Evolutionary conservation across 2,113 vertebrate genomes (phyloP).

Genomic region (Ginglymostoma cirratum): DNA sequence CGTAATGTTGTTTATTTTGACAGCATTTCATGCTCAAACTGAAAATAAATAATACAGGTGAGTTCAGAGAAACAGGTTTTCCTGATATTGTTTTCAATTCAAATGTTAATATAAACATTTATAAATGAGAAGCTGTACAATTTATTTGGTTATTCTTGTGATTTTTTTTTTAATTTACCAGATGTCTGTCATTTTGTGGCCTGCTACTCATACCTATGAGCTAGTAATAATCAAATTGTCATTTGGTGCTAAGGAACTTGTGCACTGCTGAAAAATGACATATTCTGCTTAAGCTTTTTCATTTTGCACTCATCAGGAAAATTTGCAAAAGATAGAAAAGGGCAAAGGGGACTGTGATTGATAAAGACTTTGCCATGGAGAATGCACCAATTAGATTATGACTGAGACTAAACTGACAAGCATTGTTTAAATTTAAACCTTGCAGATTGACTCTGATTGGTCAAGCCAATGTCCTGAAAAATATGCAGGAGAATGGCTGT

Average conservation of each 20-base stretch:
- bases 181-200: background rate
- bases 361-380: too few relatives aligned
- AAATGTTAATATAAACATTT: background rate
- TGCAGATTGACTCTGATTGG: too few relatives aligned
- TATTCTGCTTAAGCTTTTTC: too few relatives aligned
- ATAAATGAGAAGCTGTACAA: background rate
- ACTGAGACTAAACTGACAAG: too few relatives aligned
- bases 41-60: background rate
- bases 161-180: background rate
- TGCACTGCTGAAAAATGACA: too few relatives aligned
- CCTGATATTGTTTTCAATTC: background rate
- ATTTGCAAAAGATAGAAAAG: too few relatives aligned
- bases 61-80: background rate
- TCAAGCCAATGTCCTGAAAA: too few relatives aligned
- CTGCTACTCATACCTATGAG: background rate
- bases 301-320: too few relatives aligned
- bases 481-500: too few relatives aligned
- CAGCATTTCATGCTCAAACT: background rate
- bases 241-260: background rate
- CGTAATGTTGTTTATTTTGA: background rate
- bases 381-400: too few relatives aligned
- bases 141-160: background rate
- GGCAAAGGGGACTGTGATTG: too few relatives aligned
- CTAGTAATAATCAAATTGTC: background rate
- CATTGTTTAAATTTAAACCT: too few relatives aligned